A percentile compares a stretch with the other conserved stretches of the same genome.
These are phyloP conservation scores for Ageneiosus marmoratus DNA, from an alignment of 2,113 vertebrate species.

Conservation along the genomic window DNA sequence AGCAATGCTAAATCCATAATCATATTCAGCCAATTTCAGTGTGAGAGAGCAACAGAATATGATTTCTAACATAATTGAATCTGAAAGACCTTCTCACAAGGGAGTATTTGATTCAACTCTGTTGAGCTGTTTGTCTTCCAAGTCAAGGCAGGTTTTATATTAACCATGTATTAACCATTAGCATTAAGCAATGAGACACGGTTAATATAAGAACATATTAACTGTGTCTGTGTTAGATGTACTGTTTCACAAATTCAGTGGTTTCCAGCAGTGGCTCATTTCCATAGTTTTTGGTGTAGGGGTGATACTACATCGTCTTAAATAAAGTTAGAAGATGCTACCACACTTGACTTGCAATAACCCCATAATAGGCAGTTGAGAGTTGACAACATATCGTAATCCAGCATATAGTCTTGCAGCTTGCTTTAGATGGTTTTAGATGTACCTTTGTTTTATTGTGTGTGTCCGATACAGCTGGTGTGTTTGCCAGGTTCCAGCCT, in stretches of 20 bases:
- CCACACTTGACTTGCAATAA: neutral
- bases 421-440: too few relatives aligned
- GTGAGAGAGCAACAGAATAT: neutral
- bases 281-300: neutral
- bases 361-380: neutral
- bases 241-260: neutral
- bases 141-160: constrained; percentile 15
- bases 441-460: too few relatives aligned
- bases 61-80: neutral
- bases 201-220: constrained; percentile 17
- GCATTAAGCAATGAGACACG: neutral
- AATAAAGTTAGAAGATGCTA: neutral
- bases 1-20: too few relatives aligned
- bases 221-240: neutral
- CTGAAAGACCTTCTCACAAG: neutral
- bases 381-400: too few relatives aligned
- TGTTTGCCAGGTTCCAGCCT: neutral
- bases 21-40: neutral
- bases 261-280: neutral
- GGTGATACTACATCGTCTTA: neutral
- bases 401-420: too few relatives aligned
- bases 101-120: neutral
- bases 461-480: neutral
- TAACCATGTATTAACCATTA: constrained; percentile 20
- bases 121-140: neutral